Conservation (phyloP, 2,888 invertebrate species). For the Rotaria magnacalcarata region DNA sequence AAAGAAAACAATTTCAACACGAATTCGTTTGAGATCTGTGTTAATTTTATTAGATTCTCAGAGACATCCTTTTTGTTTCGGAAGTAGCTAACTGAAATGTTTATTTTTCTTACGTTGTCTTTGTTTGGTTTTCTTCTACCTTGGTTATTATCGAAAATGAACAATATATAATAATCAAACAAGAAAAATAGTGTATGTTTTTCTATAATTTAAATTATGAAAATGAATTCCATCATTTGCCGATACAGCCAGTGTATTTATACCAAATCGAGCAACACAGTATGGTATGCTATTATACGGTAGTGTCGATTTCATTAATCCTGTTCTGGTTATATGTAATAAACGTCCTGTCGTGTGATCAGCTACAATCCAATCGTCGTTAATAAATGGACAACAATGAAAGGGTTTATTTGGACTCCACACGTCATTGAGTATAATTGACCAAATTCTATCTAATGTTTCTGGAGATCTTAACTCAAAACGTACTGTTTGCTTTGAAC, state of each 20-base stretch:
- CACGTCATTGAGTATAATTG: neutral
- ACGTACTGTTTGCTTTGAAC: neutral
- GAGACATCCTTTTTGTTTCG: too few species aligned
- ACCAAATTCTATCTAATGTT: neutral
- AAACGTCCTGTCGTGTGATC: neutral
- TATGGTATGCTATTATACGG: neutral
- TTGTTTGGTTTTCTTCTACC: too few species aligned
- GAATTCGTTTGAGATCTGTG: too few species aligned
- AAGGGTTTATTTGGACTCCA: neutral
- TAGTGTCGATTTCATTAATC: neutral
- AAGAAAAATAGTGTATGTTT: neutral
- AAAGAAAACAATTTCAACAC: too few species aligned
- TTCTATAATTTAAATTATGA: neutral
- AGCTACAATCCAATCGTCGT: neutral
- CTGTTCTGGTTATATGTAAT: neutral
- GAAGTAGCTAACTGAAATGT: too few species aligned
- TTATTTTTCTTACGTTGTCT: too few species aligned
- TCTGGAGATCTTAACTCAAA: neutral
- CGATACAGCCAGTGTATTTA: neutral
- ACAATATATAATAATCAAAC: neutral
- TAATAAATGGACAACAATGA: slow-evolving; percentile 12
- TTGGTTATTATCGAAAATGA: too few species aligned
- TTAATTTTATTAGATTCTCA: too few species aligned
- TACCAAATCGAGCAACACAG: neutral
- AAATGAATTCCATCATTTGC: neutral